Evolutionary conservation across 1,140 invertebrate genomes (phyloP), one percentile per base, ranked within the genome.

Genomic region (Danaus melanippus): DNA sequence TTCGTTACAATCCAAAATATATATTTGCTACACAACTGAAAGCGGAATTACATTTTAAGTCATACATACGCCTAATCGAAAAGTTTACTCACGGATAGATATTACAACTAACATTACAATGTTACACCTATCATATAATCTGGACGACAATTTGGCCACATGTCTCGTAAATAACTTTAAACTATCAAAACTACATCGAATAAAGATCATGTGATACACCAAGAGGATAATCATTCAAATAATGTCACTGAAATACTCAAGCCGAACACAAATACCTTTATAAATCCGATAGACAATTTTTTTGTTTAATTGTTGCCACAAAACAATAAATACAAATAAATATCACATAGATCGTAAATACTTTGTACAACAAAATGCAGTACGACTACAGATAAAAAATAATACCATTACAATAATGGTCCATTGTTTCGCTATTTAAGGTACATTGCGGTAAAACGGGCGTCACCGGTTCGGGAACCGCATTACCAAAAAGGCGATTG

Each of bases 101-200:
- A 62, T 62, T 62, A 59, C 10, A 74, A 60, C 59, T 65, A 69
- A 64, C 42, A 64, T 72, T 69, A 72, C 21, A 32, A 32, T 32
- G 21, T 32, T 32, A 32, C 21, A 32, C 21, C 21, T 32, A 32
- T 32, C 21, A 32, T 32, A 32, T 58, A 64, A 60, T 73, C 69
- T 85, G 82, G 82, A 85, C 82, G 79, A 80, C 74, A 80, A 82
- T 85, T 85, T 85, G 82, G 82, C 82, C 78, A 79, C 82, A 75
- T 80, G 75, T 80, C 76, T 70, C 72, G 67, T 74, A 71, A 67
- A 61, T 65, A 56, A 67, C 61, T 60, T 55, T 51, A 32, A 51
- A 17, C 58, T 66, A 62, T 60, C 45, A 63, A 64, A 62, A 60
- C 60, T 67, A 65, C 57, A 53, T 54, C 46, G 12, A 58, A 54